Percentiles rank a stretch among this genome's conserved stretches.
Evolutionary conservation across 2,113 vertebrate genomes (phyloP).

Genomic region (Lepus timidus): DNA sequence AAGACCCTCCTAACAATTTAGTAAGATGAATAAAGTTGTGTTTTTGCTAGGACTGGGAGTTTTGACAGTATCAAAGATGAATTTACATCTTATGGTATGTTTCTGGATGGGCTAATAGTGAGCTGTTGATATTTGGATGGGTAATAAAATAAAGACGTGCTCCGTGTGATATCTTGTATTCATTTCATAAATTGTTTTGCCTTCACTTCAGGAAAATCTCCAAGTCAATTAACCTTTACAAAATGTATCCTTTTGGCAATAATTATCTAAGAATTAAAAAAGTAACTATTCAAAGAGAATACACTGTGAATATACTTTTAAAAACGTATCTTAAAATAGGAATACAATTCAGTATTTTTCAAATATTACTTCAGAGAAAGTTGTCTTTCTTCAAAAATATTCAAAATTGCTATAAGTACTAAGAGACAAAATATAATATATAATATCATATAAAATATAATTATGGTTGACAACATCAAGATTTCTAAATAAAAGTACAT

Average conservation of each 20-base stretch:
- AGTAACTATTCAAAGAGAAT: constrained; percentile 10
- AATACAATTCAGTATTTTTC: background rate
- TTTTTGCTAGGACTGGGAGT: background rate
- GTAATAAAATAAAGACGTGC: background rate
- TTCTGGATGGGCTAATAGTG: background rate
- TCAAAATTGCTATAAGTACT: background rate
- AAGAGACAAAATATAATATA: background rate
- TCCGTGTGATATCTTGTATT: background rate
- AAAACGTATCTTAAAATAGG: background rate
- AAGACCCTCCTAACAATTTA: background rate
- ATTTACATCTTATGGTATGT: background rate
- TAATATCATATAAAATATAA: background rate
- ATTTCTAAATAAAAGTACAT: background rate
- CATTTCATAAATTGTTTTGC: background rate
- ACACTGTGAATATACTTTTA: background rate
- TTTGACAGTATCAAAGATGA: background rate
- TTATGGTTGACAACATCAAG: background rate
- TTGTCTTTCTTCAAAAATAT: constrained; percentile 2
- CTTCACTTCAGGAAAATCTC: background rate
- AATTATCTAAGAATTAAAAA: background rate
- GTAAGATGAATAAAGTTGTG: background rate
- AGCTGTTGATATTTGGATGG: background rate
- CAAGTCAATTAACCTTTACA: background rate
- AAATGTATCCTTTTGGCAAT: background rate
- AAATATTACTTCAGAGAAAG: background rate